These are phyloP conservation scores for Cryptoleucopteryx plumbea DNA, from an alignment of 2,113 vertebrate genomes.

Conservation along the genomic window DNA sequence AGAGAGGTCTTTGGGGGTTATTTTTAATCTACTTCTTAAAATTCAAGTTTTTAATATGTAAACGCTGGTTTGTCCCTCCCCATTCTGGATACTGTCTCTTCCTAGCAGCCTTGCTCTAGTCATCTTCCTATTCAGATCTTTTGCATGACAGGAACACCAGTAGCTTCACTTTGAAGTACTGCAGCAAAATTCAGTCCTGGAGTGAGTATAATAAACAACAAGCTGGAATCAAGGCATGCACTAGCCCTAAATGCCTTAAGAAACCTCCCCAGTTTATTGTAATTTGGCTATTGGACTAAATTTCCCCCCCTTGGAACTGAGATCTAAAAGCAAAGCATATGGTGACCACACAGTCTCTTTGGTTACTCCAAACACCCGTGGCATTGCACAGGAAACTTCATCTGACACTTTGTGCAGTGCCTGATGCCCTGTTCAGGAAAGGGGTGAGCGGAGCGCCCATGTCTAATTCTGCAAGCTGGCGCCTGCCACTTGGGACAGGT, in stretches of 20 bases:
- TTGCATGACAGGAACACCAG: neutral
- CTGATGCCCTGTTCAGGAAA: neutral
- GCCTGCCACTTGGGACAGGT: neutral
- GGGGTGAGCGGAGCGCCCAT: neutral
- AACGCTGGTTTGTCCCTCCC: neutral
- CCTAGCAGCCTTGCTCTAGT: neutral
- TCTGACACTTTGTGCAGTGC: neutral
- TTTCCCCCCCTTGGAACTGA: neutral
- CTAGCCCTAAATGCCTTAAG: neutral
- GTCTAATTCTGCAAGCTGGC: slow-evolving; percentile 21
- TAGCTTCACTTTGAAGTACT: neutral
- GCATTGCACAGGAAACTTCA: neutral
- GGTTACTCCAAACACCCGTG: neutral
- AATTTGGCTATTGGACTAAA: neutral
- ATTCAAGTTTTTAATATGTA: neutral
- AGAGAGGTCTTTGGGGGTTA: neutral
- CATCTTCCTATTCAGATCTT: neutral
- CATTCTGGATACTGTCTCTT: neutral
- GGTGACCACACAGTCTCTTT: neutral
- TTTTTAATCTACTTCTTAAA: neutral
- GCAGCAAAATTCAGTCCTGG: neutral
- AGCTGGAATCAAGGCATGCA: neutral
- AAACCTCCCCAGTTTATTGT: neutral
- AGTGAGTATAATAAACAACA: neutral
- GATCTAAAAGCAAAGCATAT: neutral